Evolutionary conservation across 2,797 vertebrate genomes (phyloP).

Genomic region (Todus mexicanus): DNA sequence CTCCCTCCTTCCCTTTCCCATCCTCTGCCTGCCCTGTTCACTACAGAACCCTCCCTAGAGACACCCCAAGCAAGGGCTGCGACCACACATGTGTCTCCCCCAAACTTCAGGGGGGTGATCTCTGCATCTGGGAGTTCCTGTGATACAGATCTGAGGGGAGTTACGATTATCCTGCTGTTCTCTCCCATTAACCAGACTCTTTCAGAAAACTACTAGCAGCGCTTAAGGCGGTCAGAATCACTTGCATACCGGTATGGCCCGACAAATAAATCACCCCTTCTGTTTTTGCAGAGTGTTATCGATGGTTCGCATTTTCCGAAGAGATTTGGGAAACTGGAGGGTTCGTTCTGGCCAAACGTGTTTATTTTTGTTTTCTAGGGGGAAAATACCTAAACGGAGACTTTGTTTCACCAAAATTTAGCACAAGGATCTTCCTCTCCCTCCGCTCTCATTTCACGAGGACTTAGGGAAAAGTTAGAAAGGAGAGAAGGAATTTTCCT

Average conservation of each 20-base stretch:
- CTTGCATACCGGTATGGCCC: background rate
- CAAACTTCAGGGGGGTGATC: background rate
- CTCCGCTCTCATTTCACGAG: background rate
- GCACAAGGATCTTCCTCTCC: background rate
- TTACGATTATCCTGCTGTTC: background rate
- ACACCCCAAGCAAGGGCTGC: background rate
- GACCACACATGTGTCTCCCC: fast-evolving
- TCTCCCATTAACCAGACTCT: background rate
- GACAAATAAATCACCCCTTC: background rate
- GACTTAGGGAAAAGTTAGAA: background rate
- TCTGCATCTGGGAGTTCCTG: background rate
- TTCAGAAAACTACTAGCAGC: background rate
- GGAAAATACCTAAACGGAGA: background rate
- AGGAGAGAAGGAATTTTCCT: background rate
- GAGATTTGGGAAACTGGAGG: background rate
- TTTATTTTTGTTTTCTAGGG: too few relatives aligned
- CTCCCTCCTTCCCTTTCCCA: background rate
- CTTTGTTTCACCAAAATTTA: background rate
- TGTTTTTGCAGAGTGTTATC: background rate
- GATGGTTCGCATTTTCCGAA: background rate
- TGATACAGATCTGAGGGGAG: background rate
- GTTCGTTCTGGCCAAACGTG: fast-evolving
- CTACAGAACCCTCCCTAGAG: background rate
- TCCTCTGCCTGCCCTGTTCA: background rate
- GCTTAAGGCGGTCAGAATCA: background rate